phyloP scores from a whole-genome alignment of 2,797 vertebrate genomes.

The Octomys mimax region DNA sequence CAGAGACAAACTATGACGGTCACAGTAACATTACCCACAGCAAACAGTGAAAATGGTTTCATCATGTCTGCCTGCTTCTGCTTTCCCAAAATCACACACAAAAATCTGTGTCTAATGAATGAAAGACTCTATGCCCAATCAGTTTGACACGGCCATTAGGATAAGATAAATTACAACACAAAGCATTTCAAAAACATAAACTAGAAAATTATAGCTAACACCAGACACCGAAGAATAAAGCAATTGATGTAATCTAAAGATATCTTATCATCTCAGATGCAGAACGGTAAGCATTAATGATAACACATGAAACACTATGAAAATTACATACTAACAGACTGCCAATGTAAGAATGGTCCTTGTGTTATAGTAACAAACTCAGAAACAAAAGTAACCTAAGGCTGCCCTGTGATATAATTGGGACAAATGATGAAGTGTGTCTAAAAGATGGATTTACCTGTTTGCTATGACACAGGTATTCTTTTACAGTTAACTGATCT shows the following conservation, averaged over 20 bases:
- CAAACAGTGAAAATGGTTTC: neutral
- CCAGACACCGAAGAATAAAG: slow-evolving; percentile 30
- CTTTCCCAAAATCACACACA: neutral
- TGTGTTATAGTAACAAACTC: neutral
- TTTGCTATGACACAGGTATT: neutral
- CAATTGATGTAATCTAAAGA: neutral
- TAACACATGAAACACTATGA: neutral
- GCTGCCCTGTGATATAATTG: neutral
- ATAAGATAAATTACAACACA: neutral
- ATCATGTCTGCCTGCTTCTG: neutral
- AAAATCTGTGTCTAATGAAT: neutral
- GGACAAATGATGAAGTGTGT: neutral
- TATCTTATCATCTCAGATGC: neutral
- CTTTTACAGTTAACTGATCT: neutral
- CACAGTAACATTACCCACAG: neutral
- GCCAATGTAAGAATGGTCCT: neutral
- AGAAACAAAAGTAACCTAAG: neutral
- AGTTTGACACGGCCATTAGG: neutral
- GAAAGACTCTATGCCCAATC: neutral
- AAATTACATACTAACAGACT: neutral
- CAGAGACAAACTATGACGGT: neutral
- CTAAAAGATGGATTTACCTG: neutral
- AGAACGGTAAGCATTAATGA: neutral
- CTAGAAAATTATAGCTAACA: neutral
- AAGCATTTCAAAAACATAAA: neutral